phyloP scores from a whole-genome alignment of 2,797 vertebrate species.

The Clarias pachynema region DNA sequence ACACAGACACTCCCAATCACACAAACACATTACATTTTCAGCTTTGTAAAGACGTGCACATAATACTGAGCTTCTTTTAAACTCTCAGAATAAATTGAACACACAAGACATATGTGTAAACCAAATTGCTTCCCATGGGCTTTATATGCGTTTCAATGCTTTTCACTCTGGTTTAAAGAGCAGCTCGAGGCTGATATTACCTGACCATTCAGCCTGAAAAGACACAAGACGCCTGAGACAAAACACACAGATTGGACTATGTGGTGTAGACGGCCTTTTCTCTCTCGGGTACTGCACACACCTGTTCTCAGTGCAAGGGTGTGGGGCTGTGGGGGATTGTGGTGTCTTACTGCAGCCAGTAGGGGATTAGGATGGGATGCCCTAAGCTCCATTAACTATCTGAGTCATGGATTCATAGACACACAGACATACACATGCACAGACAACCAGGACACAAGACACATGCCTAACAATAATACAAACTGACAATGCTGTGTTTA shows the following conservation, averaged over 20 bases:
- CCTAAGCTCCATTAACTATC: background rate
- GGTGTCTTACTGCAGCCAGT: background rate
- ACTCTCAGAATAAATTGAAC: background rate
- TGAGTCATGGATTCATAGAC: background rate
- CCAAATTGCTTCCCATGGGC: background rate
- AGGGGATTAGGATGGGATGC: background rate
- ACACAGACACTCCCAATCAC: background rate
- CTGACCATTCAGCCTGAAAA: conserved; percentile 11
- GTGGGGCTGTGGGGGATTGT: background rate
- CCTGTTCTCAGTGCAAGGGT: background rate
- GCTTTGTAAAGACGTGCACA: background rate
- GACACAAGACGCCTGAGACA: conserved; percentile 4
- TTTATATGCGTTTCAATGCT: background rate
- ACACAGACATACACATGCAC: too few species aligned
- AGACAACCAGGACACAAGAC: background rate
- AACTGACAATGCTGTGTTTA: background rate
- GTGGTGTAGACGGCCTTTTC: conserved; percentile 4
- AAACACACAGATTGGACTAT: background rate
- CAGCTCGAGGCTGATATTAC: background rate
- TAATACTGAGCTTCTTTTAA: background rate
- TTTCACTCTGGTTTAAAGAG: background rate
- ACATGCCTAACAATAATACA: background rate
- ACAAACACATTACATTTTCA: background rate
- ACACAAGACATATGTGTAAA: conserved; percentile 1
- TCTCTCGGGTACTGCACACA: conserved; percentile 1